Evolutionary conservation across 2,113 vertebrate genomes (phyloP).

Genomic region (Cisticola juncidis): DNA sequence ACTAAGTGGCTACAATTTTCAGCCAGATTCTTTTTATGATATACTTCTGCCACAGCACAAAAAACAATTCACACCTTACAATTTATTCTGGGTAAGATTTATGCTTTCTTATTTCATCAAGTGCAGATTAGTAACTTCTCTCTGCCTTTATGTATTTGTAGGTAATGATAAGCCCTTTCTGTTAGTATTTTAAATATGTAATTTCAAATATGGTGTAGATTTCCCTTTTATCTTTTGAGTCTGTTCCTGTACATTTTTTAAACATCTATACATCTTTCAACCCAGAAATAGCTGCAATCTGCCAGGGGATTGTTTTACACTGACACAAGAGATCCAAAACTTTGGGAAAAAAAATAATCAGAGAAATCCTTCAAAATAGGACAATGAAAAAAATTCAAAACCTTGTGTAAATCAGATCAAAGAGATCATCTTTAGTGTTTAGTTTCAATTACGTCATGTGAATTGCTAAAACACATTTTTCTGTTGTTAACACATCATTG

Average conservation of each 20-base stretch:
- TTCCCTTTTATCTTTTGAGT: neutral
- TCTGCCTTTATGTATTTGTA: neutral
- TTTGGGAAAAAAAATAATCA: neutral
- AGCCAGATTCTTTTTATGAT: neutral
- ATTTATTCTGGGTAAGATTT: neutral
- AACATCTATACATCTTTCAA: neutral
- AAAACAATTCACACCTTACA: neutral
- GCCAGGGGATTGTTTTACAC: neutral
- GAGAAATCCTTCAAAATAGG: neutral
- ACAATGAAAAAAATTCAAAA: neutral
- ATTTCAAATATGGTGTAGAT: neutral
- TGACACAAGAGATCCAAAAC: neutral
- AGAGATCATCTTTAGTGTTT: neutral
- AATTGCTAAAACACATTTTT: neutral
- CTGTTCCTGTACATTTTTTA: neutral
- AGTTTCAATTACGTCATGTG: neutral
- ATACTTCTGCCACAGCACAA: neutral
- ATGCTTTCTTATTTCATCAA: neutral
- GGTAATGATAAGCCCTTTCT: neutral
- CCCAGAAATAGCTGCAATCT: neutral
- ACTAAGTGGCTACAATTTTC: neutral
- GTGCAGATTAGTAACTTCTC: neutral
- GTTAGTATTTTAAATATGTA: neutral
- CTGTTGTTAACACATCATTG: neutral
- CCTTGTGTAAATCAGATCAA: slow-evolving; percentile 15